Evolutionary conservation across 1,140 invertebrate species (phyloP).

Genomic region (Drosophila guanche): DNA sequence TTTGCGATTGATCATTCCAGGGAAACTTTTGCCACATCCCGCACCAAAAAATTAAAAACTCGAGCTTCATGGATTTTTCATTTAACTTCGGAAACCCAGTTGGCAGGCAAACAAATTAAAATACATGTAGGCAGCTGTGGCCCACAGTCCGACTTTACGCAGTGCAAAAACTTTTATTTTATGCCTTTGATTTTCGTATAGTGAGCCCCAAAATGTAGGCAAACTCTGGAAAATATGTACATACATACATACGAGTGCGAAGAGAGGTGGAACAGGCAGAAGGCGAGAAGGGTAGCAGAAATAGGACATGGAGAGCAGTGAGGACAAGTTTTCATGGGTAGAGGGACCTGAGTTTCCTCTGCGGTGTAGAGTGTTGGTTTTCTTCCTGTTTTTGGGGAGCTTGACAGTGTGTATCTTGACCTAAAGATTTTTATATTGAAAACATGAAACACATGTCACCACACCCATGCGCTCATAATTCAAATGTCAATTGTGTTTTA

Average conservation of each 20-base stretch:
- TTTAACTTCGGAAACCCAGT: conserved; percentile 40
- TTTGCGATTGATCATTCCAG: conserved; percentile 71
- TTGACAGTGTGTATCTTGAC: neutral
- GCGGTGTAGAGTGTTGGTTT: conserved; percentile 17
- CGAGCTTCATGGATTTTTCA: conserved; percentile 62
- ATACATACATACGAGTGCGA: conserved; percentile 10
- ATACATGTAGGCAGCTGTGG: conserved; percentile 79
- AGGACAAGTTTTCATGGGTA: conserved; percentile 17
- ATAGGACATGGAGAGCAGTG: neutral
- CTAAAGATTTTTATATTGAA: conserved; percentile 3
- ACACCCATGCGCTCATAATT: conserved; percentile 23
- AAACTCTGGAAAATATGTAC: conserved; percentile 26
- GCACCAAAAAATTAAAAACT: conserved; percentile 39
- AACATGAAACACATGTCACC: conserved; percentile 34
- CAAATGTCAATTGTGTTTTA: conserved; percentile 77
- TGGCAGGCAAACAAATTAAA: conserved; percentile 70
- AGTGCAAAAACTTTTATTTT: conserved; percentile 81
- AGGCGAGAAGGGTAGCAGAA: no score
- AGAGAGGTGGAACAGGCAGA: neutral
- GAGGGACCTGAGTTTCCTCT: neutral
- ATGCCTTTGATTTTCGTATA: conserved; percentile 68
- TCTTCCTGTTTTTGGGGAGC: neutral
- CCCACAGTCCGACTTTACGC: conserved; percentile 58
- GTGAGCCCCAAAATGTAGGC: conserved; percentile 58
- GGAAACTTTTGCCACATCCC: conserved; percentile 36